These are phyloP conservation scores for Platorchestia sp. DNA, from an alignment of 1,140 invertebrate genomes.

Conservation along the genomic window DNA sequence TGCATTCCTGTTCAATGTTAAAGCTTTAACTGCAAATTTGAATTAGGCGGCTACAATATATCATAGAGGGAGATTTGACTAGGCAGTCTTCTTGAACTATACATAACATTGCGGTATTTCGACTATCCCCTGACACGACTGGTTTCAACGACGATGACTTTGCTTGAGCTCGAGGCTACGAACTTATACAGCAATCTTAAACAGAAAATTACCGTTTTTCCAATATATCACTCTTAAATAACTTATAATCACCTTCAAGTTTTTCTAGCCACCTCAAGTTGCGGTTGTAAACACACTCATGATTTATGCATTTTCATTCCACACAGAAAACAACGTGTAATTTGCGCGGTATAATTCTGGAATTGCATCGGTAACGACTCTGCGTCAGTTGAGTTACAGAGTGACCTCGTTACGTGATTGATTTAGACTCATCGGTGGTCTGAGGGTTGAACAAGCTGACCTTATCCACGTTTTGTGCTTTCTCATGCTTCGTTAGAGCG, in stretches of 20 bases:
- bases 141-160: neutral
- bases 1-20: neutral
- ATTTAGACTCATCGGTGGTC: neutral
- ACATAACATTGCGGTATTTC: neutral
- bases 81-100: neutral
- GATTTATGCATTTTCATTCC: neutral
- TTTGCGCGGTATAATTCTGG: neutral
- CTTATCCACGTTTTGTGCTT: conserved; percentile 1
- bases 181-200: neutral
- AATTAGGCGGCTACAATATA: neutral
- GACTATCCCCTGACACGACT: neutral
- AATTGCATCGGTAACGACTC: neutral
- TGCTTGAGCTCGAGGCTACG: neutral
- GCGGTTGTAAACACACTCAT: neutral
- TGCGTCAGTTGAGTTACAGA: neutral
- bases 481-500: neutral
- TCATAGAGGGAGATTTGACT: neutral
- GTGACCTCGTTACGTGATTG: neutral
- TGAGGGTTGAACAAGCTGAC: neutral
- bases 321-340: neutral
- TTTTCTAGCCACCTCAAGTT: neutral
- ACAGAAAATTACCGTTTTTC: neutral
- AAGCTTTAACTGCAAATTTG: neutral
- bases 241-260: neutral
- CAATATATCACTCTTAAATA: neutral